These are phyloP conservation scores for Caenorhabditis remanei DNA, from an alignment of 1,140 invertebrate genomes.

Conservation along the genomic window DNA sequence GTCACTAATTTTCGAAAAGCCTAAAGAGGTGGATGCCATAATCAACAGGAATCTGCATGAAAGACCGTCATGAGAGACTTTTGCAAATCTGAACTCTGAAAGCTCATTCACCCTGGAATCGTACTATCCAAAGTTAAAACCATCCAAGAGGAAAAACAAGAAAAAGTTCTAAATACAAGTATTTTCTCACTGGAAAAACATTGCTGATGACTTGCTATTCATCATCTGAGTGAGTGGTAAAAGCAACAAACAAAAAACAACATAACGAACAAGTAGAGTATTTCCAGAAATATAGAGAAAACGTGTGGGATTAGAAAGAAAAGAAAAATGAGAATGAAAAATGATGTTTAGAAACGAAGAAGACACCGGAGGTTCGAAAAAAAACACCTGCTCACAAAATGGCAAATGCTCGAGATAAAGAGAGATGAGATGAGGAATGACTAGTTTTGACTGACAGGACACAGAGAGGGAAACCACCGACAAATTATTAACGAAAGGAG, in stretches of 20 bases:
- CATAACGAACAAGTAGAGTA: background rate
- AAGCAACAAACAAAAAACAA: conserved; percentile 21
- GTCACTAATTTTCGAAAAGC: no score
- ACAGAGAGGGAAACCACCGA: conserved; percentile 5
- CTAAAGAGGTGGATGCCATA: no score
- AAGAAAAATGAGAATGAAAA: background rate
- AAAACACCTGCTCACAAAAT: conserved; percentile 8
- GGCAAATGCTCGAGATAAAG: background rate
- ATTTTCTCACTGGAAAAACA: conserved; percentile 13
- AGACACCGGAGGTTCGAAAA: background rate
- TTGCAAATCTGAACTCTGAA: no score
- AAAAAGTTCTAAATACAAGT: background rate
- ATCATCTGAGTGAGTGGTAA: conserved; percentile 4
- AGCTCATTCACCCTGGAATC: no score
- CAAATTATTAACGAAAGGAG: conserved; percentile 1
- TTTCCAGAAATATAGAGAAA: background rate
- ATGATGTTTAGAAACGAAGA: background rate
- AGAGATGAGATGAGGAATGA: background rate
- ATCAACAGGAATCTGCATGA: no score
- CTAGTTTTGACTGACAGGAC: conserved; percentile 26
- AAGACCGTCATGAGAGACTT: no score
- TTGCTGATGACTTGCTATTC: conserved; percentile 27
- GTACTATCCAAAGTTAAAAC: background rate
- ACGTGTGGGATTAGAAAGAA: background rate
- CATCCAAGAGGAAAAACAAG: background rate